These are phyloP conservation scores for Delphinapterus leucas DNA, from an alignment of 2,113 vertebrate species.

Conservation along the genomic window DNA sequence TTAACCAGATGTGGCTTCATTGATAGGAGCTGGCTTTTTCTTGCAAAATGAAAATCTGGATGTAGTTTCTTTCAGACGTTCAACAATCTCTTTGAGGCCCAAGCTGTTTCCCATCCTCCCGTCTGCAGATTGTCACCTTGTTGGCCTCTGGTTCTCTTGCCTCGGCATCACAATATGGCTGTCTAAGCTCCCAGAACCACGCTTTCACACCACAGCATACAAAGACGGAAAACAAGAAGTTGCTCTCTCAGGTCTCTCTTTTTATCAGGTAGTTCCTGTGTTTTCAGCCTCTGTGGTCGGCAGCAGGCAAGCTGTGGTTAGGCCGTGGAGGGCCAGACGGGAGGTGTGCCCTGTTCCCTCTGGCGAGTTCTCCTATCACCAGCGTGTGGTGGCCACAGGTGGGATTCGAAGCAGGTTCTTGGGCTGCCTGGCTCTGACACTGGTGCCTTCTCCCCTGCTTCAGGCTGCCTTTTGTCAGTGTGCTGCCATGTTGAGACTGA, in stretches of 20 bases:
- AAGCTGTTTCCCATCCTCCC: neutral
- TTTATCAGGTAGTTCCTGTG: neutral
- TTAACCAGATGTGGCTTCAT: too few relatives aligned
- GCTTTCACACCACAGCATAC: neutral
- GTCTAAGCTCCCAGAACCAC: neutral
- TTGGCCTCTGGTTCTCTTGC: neutral
- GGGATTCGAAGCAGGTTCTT: neutral
- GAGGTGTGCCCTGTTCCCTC: neutral
- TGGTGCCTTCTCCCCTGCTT: neutral
- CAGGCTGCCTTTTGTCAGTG: neutral
- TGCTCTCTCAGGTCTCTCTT: neutral
- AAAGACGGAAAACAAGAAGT: neutral
- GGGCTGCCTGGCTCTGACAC: neutral
- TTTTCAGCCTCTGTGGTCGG: neutral
- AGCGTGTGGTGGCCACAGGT: neutral
- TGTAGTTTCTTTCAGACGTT: neutral
- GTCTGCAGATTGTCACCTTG: neutral
- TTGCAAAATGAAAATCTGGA: neutral
- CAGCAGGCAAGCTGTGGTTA: neutral
- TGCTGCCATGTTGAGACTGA: neutral
- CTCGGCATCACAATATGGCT: neutral
- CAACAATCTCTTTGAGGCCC: neutral
- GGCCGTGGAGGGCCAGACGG: neutral
- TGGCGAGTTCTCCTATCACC: neutral
- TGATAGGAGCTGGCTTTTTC: neutral